Percentiles rank a stretch among this genome's conserved stretches.
Conservation (phyloP, 2,797 vertebrate genomes). For the Sebastes hubbsi region DNA sequence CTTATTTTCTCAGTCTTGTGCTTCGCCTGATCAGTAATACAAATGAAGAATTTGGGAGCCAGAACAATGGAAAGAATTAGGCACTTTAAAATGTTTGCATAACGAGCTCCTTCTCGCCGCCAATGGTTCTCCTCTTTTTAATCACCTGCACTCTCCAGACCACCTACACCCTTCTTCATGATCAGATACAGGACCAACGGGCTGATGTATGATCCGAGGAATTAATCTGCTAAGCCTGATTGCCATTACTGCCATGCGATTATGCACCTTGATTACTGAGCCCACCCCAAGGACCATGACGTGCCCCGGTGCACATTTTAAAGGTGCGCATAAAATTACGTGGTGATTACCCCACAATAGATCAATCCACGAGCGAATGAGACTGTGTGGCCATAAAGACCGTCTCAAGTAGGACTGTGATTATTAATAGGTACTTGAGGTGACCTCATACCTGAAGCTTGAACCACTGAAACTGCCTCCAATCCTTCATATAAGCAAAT, state of each 20-base stretch:
- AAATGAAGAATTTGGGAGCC: slow-evolving; percentile 77
- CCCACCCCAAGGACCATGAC: slow-evolving; percentile 83
- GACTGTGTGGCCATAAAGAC: slow-evolving; percentile 79
- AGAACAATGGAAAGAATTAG: slow-evolving; percentile 81
- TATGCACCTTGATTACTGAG: slow-evolving; percentile 88
- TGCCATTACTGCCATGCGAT: slow-evolving; percentile 85
- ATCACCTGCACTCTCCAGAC: slow-evolving; percentile 88
- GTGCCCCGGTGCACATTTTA: slow-evolving; percentile 77
- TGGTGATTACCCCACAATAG: slow-evolving; percentile 85
- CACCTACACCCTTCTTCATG: slow-evolving; percentile 88
- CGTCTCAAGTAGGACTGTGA: slow-evolving; percentile 86
- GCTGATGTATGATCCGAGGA: slow-evolving; percentile 79
- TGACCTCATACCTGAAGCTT: slow-evolving; percentile 76
- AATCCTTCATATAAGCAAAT: slow-evolving; percentile 74
- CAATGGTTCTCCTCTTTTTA: slow-evolving; percentile 80
- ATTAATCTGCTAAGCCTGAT: slow-evolving; percentile 87
- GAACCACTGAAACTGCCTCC: slow-evolving; percentile 58
- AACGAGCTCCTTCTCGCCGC: slow-evolving; percentile 80
- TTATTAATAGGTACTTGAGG: slow-evolving; percentile 86
- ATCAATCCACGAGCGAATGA: slow-evolving; percentile 79
- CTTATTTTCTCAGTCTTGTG: slow-evolving; percentile 51
- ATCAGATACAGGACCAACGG: slow-evolving; percentile 81
- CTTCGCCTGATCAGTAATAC: slow-evolving; percentile 71
- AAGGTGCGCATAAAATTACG: slow-evolving; percentile 85
- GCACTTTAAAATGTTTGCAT: slow-evolving; percentile 85